phyloP scores from a whole-genome alignment of 2,888 invertebrate genomes.

The Dryomyza anilis region DNA sequence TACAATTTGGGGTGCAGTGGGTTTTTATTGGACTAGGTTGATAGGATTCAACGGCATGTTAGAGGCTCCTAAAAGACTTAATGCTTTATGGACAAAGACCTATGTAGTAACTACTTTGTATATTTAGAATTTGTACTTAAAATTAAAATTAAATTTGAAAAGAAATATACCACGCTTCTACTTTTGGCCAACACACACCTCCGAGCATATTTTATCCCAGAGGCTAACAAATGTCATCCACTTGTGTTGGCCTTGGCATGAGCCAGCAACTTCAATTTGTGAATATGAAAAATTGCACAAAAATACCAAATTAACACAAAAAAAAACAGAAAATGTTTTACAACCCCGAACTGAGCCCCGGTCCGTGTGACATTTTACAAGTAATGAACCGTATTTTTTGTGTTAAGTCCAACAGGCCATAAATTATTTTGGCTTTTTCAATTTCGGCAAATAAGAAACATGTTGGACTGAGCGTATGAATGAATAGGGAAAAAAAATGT shows the following conservation, averaged over 20 bases:
- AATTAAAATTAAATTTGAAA: constrained; percentile 10
- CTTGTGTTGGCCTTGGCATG: background rate
- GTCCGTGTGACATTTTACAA: too few relatives aligned
- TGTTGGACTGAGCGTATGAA: too few relatives aligned
- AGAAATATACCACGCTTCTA: background rate
- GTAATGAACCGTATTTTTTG: background rate
- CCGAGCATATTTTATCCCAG: too few relatives aligned
- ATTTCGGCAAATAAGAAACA: too few relatives aligned
- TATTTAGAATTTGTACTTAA: background rate
- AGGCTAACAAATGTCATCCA: background rate
- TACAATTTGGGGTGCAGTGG: background rate
- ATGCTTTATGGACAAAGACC: background rate
- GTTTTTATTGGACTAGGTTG: background rate
- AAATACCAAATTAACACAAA: too few relatives aligned
- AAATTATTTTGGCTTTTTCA: constrained; percentile 15
- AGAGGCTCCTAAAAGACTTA: background rate
- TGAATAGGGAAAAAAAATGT: background rate
- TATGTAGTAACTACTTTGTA: background rate
- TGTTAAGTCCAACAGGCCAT: constrained; percentile 1
- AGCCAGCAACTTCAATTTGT: constrained; percentile 4
- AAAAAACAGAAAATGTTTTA: background rate
- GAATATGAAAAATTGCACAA: constrained; percentile 16
- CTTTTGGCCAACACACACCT: background rate
- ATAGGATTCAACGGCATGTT: constrained; percentile 12
- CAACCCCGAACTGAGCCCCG: background rate